Percentiles rank a stretch among this genome's conserved stretches.
phyloP scores from a whole-genome alignment of 2,113 vertebrate species.

The Actenoides hombroni region DNA sequence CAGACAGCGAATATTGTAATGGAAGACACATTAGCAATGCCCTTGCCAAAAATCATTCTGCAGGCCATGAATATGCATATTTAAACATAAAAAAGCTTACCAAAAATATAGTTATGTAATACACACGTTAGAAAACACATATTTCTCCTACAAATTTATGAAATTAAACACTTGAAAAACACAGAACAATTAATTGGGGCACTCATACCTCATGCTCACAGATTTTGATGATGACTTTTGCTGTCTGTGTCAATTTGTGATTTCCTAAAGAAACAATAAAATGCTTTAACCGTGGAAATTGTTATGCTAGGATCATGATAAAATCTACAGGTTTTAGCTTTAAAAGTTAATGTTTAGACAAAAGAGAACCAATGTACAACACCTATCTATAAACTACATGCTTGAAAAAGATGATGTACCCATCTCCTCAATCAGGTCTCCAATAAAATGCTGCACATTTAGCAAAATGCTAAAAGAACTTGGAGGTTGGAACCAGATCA shows the following conservation, averaged over 20 bases:
- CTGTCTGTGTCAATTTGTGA: slow-evolving; percentile 97
- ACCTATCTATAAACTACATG: accelerated
- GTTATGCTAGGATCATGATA: background rate
- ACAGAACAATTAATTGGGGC: background rate
- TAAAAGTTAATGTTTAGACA: background rate
- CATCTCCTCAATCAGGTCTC: background rate
- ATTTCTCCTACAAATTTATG: background rate
- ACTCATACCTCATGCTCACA: slow-evolving; percentile 95
- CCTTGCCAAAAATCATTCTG: background rate
- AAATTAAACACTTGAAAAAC: background rate
- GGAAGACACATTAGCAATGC: background rate
- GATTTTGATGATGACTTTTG: slow-evolving; percentile 98
- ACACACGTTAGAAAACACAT: background rate
- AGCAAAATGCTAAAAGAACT: background rate
- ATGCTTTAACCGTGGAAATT: slow-evolving; percentile 18
- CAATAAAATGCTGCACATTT: background rate
- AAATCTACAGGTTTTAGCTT: background rate
- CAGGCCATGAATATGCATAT: background rate
- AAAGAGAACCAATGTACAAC: background rate
- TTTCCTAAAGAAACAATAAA: slow-evolving; percentile 82
- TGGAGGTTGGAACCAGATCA: background rate
- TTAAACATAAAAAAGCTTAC: background rate
- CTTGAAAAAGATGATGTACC: background rate
- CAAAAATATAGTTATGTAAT: background rate
- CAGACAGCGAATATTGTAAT: background rate